Evolutionary conservation across 2,113 vertebrate species (phyloP).

Genomic region (Aramus guarauna): DNA sequence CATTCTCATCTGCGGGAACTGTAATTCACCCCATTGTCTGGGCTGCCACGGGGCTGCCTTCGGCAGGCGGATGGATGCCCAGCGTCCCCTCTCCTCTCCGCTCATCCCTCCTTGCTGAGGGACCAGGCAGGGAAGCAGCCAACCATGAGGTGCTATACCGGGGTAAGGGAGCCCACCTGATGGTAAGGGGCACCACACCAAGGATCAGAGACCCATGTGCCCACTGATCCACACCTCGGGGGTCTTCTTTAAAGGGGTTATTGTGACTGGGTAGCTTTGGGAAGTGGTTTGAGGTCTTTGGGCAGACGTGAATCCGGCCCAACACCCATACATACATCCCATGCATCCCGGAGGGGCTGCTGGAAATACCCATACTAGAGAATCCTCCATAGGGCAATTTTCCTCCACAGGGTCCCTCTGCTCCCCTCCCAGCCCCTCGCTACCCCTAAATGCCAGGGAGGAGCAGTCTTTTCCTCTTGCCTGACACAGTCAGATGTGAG

Average conservation of each 20-base stretch:
- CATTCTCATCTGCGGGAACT: neutral
- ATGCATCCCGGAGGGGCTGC: neutral
- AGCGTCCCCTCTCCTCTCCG: neutral
- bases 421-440: neutral
- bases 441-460: neutral
- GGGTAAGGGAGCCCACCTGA: neutral
- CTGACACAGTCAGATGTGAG: neutral
- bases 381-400: neutral
- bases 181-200: neutral
- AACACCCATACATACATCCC: rapidly evolving
- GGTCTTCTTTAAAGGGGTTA: neutral
- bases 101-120: neutral
- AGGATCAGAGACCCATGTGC: neutral
- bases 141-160: neutral
- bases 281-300: neutral
- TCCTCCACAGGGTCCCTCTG: neutral
- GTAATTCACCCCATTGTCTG: neutral
- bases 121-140: neutral
- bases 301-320: neutral
- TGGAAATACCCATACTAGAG: neutral
- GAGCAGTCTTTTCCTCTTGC: neutral
- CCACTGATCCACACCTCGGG: rapidly evolving
- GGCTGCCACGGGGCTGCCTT: neutral
- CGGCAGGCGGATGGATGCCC: neutral
- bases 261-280: neutral